phyloP scores from a whole-genome alignment of 2,797 vertebrate species.

The Nyctibius grandis region DNA sequence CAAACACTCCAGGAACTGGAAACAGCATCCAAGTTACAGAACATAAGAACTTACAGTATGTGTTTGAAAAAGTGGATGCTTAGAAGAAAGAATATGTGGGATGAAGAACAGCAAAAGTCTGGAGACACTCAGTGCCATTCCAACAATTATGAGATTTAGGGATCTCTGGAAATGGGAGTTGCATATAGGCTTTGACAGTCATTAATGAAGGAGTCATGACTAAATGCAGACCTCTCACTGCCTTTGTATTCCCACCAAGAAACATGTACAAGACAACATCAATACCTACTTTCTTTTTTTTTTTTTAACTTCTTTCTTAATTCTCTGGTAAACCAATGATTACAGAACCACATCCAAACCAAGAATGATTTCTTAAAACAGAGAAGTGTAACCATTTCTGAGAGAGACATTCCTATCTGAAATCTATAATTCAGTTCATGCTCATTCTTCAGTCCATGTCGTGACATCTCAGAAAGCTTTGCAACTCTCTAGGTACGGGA shows the following conservation, averaged over 20 bases:
- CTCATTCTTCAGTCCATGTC: background rate
- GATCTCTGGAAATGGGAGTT: background rate
- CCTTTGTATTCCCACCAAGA: background rate
- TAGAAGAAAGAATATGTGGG: background rate
- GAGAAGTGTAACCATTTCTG: background rate
- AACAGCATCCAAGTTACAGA: background rate
- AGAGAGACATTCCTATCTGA: background rate
- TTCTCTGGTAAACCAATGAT: background rate
- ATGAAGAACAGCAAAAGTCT: background rate
- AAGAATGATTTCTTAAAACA: background rate
- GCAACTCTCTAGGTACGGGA: background rate
- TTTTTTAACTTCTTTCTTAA: background rate
- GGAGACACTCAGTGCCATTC: background rate
- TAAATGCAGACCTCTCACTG: background rate
- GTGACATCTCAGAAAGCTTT: background rate
- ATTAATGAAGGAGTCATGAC: background rate
- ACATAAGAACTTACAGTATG: background rate
- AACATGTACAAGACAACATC: background rate
- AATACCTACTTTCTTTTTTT: rapidly evolving
- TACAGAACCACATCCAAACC: background rate
- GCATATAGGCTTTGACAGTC: background rate
- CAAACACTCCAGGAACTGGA: background rate
- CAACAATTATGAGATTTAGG: background rate
- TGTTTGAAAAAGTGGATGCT: background rate
- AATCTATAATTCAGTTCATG: background rate